Evolutionary conservation across 1,140 invertebrate species (phyloP).

Genomic region (Plutomurus gul): DNA sequence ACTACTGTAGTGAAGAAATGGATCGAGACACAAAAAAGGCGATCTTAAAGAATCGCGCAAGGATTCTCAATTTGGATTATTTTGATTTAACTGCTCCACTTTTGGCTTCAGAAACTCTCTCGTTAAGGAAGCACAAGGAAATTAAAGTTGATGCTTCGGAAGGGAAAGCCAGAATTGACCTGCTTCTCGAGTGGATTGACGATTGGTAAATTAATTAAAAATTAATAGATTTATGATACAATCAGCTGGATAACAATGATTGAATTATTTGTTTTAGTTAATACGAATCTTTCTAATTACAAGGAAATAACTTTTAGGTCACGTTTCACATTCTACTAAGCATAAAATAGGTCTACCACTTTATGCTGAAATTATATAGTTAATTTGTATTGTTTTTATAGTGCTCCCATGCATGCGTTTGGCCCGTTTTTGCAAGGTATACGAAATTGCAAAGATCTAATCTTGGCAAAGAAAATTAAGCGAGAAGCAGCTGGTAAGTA

Average conservation of each 20-base stretch:
- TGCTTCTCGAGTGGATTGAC: conserved; percentile 40
- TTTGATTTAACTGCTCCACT: conserved; percentile 39
- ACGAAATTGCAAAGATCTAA: conserved; percentile 39
- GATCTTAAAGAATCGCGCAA: conserved; percentile 35
- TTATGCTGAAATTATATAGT: no score
- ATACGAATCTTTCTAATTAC: background rate
- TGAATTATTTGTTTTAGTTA: background rate
- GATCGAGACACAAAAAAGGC: conserved; percentile 34
- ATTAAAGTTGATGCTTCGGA: conserved; percentile 30
- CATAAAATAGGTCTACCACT: no score
- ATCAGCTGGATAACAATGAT: no score
- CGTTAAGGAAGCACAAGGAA: conserved; percentile 40
- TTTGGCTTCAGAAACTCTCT: conserved; percentile 38
- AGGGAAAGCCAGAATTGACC: conserved; percentile 35
- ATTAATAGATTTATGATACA: no score
- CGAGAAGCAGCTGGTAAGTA: conserved; percentile 34
- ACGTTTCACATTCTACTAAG: no score
- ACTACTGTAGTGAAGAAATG: background rate
- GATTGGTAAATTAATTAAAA: conserved; percentile 42
- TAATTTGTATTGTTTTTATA: background rate
- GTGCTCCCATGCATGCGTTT: conserved; percentile 37
- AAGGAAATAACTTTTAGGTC: background rate
- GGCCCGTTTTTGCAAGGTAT: conserved; percentile 37
- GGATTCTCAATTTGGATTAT: conserved; percentile 41
- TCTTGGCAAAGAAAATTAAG: conserved; percentile 44